Percentiles rank a stretch among this genome's conserved stretches.
phyloP scores from a whole-genome alignment of 2,797 vertebrate species.

The Neostethus bicornis region DNA sequence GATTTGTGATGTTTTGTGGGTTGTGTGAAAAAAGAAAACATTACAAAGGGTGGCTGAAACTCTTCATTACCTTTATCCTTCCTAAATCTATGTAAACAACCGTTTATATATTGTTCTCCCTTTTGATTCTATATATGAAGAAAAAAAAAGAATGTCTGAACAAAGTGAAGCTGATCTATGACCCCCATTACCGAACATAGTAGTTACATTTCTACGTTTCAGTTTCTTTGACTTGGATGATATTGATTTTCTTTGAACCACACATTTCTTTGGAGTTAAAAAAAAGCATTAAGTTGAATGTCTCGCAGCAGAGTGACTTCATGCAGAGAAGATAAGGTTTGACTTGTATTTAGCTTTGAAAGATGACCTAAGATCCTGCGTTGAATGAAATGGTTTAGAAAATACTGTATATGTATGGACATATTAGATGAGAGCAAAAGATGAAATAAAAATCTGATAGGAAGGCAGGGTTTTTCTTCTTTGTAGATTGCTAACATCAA shows the following conservation, averaged over 20 bases:
- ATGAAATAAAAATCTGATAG: not conserved
- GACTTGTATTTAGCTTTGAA: not conserved
- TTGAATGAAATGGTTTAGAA: no score
- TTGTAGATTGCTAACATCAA: constrained; percentile 3
- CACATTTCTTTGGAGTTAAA: constrained; percentile 1
- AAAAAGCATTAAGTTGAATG: not conserved
- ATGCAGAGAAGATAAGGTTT: not conserved
- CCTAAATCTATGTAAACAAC: no score
- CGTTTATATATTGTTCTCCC: no score
- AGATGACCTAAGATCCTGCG: no score
- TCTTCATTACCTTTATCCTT: no score
- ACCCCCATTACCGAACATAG: not conserved
- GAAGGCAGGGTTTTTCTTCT: not conserved
- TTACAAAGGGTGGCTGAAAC: no score
- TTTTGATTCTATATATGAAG: no score
- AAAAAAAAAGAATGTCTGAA: not conserved
- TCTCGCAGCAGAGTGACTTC: not conserved
- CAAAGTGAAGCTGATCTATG: not conserved
- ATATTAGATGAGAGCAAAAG: not conserved
- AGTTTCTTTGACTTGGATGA: no score
- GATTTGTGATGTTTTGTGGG: no score
- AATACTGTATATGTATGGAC: not conserved
- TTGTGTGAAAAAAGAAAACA: no score
- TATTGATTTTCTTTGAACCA: not conserved
- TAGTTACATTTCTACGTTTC: not conserved